phyloP scores from a whole-genome alignment of 2,113 vertebrate species.

The Globicephala melas region DNA sequence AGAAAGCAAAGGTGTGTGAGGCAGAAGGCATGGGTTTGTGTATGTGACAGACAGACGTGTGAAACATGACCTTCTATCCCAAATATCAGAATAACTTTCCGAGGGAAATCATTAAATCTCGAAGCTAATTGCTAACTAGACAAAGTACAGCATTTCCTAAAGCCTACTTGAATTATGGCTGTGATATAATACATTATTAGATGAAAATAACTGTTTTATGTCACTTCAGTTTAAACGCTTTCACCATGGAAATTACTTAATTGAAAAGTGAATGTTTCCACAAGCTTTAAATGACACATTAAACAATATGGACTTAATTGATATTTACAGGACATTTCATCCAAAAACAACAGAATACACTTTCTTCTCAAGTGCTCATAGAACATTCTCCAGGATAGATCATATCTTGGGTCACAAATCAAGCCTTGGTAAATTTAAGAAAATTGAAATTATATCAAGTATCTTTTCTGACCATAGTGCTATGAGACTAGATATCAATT shows the following conservation, averaged over 20 bases:
- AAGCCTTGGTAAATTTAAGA: too few relatives aligned
- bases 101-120: neutral
- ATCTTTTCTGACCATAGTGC: too few relatives aligned
- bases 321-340: too few relatives aligned
- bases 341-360: too few relatives aligned
- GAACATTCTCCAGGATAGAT: too few relatives aligned
- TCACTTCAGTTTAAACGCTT: neutral
- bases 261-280: neutral
- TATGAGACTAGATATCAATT: too few relatives aligned
- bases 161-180: neutral
- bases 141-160: neutral
- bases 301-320: too few relatives aligned
- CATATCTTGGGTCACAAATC: too few relatives aligned
- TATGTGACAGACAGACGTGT: neutral
- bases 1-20: neutral
- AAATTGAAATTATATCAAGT: too few relatives aligned
- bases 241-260: neutral
- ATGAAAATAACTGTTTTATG: slow-evolving; percentile 9
- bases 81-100: neutral
- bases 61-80: neutral
- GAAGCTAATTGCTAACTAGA: neutral
- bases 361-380: too few relatives aligned
- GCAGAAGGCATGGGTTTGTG: neutral
- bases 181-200: neutral
- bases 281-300: too few relatives aligned